Base-by-base conservation (phyloP, 1,140 invertebrate genomes). In the Halyomorpha halys region DNA sequence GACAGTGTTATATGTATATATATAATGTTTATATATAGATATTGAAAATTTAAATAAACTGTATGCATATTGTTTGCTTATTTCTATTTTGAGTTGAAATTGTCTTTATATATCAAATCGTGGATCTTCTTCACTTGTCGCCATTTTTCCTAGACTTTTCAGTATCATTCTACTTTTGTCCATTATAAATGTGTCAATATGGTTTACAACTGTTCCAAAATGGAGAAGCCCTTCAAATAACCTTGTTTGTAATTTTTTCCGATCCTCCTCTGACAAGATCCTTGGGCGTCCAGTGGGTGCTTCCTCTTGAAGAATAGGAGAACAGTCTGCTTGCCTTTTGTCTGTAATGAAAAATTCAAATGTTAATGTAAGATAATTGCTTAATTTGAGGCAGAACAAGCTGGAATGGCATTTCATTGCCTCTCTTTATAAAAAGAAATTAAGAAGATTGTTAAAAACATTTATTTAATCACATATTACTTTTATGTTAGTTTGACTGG, bases 81-180 rank as follows among this genome's bases (percentile, higher is more conserved):
- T 4, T 47, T 4, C 14, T 3, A 47, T n/a, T 5, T 13, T 4
- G 2, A 47, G 45, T 47, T 4, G 15, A 4, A 47, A n/a, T 49
- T 3, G 6, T 23, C 3, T 21, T 23, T 25, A 56, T 3, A 56
- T 56, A 6, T 56, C 53, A 56, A 56, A 56, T 56, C 53, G 21
- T 23, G 53, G 2, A 25, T 56, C 53, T 25, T 56, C 53, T 56
- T 56, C 23, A 25, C 23, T 25, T 56, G 6, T 23, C 3, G 23
- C 53, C 53, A 56, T 56, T 25, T 56, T 56, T 27, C 53, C 53
- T 14, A 56, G 15, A 56, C 53, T 56, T 25, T 56, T 56, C 18
- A 56, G 53, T 23, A 56, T 23, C 53, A 56, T 16, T 25, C 23
- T 56, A 5, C 53, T 23, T 25, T 56, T 56, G 11, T 56, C 53